phyloP scores from a whole-genome alignment of 2,797 vertebrate species.

The Tragelaphus eurycerus region DNA sequence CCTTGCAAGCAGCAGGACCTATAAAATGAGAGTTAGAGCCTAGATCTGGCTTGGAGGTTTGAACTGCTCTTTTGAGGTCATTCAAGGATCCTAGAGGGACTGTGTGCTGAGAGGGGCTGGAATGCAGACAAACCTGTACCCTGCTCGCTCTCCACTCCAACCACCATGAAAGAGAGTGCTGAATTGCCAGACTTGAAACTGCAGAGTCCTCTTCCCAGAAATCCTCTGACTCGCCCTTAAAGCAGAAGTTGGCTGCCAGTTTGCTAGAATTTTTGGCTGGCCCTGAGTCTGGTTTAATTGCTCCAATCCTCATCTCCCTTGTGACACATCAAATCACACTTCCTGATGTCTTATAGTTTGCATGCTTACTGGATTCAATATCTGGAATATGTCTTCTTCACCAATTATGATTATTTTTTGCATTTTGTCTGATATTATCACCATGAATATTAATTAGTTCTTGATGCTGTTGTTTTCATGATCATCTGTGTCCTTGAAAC shows the following conservation, averaged over 20 bases:
- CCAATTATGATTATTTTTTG: neutral
- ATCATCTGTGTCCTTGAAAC: neutral
- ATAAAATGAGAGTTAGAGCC: neutral
- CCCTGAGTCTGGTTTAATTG: neutral
- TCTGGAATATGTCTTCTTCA: constrained; percentile 6
- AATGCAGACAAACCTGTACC: neutral
- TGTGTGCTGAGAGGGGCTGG: neutral
- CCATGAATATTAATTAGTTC: neutral
- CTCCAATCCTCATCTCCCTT: neutral
- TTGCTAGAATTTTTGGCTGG: constrained; percentile 11
- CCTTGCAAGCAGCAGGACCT: neutral
- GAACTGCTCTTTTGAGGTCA: neutral
- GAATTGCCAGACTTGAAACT: neutral
- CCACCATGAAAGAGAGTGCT: neutral
- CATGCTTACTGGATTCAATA: neutral
- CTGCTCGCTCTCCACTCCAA: rapidly evolving
- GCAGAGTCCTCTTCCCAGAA: neutral
- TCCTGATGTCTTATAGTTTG: neutral
- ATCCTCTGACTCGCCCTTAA: neutral
- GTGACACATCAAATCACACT: neutral
- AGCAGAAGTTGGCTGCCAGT: neutral
- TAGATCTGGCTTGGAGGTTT: neutral
- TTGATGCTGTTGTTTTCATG: neutral
- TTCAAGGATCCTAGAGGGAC: neutral
- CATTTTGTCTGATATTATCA: neutral